Conservation (phyloP, 2,888 invertebrate species). For the Incurvaria masculella region DNA sequence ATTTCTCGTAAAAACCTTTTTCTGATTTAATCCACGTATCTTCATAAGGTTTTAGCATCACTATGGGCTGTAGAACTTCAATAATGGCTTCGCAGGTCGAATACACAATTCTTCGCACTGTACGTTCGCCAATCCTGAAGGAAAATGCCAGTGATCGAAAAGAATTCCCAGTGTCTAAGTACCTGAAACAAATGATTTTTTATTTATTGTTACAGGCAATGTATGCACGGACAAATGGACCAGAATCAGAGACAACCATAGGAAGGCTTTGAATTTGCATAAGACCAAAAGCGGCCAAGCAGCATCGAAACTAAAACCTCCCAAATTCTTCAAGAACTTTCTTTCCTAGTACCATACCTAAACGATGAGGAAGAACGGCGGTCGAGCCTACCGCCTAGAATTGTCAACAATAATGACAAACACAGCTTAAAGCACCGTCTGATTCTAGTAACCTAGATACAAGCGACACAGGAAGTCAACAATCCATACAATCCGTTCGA, state of each 20-base stretch:
- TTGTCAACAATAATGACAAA: no score
- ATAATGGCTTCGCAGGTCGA: conserved; percentile 8
- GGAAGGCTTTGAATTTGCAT: conserved; percentile 15
- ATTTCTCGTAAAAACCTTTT: no score
- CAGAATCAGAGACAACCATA: conserved; percentile 13
- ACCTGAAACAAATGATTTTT: conserved; percentile 16
- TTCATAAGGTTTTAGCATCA: conserved; percentile 6
- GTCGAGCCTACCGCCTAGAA: conserved; percentile 10
- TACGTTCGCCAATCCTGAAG: conserved; percentile 10
- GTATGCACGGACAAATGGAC: conserved; percentile 13
- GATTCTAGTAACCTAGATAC: conserved; percentile 6
- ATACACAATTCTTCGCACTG: conserved; percentile 8
- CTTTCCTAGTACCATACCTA: conserved; percentile 14
- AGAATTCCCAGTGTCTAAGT: conserved; percentile 18
- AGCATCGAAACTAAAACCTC: conserved; percentile 15
- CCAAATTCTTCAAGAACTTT: conserved; percentile 16
- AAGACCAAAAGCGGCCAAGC: conserved; percentile 18
- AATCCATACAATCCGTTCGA: neutral
- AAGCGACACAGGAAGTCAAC: conserved; percentile 4
- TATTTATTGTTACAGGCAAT: conserved; percentile 12
- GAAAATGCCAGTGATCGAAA: conserved; percentile 16
- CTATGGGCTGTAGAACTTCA: conserved; percentile 7
- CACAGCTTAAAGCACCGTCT: conserved; percentile 7
- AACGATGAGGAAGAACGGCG: conserved; percentile 12
- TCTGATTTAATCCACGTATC: conserved; percentile 12